A percentile compares a stretch with the other conserved stretches of the same genome.
Conservation (phyloP, 2,113 vertebrate species). For the Odobenus rosmarus region DNA sequence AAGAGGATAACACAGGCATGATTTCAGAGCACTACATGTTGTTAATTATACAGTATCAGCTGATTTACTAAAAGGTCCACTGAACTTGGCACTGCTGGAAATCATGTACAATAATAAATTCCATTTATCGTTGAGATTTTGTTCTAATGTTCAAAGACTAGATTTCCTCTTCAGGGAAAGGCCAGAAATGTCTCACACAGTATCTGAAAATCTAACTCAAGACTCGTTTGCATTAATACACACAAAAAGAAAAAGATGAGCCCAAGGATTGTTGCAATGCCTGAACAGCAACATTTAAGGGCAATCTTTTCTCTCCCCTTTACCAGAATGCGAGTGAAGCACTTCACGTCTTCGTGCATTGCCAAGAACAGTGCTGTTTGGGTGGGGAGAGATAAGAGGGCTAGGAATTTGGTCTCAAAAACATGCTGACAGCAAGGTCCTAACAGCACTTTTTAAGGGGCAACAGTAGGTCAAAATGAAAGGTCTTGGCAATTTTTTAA, state of each 20-base stretch:
- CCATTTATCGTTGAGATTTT: not conserved
- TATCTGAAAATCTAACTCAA: not conserved
- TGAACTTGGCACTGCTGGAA: not conserved
- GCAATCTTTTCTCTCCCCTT: not conserved
- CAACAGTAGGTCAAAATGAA: not conserved
- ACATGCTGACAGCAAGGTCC: not conserved
- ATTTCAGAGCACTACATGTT: not conserved
- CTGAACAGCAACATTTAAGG: not conserved
- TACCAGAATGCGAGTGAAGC: not conserved
- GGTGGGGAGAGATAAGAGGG: not conserved
- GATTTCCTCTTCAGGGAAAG: constrained; percentile 20
- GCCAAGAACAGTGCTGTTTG: not conserved
- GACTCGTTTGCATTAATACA: not conserved
- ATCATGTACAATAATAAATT: constrained; percentile 28
- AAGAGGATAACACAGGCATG: not conserved
- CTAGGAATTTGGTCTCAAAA: constrained; percentile 5
- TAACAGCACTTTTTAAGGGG: not conserved
- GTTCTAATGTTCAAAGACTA: not conserved
- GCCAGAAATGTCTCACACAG: not conserved
- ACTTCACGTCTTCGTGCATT: not conserved
- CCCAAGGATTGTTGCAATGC: not conserved
- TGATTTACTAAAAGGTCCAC: not conserved
- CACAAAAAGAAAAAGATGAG: not conserved
- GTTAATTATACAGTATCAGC: not conserved
- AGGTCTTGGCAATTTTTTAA: not conserved